Base-by-base conservation (phyloP, 2,888 invertebrate genomes). In the Ethmia dodecea region DNA sequence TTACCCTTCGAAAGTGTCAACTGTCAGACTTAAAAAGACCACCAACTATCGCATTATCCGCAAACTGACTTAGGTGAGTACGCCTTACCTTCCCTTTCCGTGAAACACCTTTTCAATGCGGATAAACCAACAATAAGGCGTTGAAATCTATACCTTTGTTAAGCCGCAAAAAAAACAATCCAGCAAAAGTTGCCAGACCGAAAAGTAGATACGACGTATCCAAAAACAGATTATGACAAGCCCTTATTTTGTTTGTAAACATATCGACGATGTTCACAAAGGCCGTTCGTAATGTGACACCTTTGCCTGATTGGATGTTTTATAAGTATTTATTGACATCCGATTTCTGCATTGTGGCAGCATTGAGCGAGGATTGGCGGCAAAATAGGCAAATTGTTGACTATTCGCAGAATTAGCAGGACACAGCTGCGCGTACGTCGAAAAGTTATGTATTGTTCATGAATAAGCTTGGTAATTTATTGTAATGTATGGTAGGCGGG, bases 161-260 rank as follows among this genome's bases (percentile, higher is more conserved):
- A 61, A 62, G 60, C 65, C 58, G 58, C 48, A 75, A 73, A 69
- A 73, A 69, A 70, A 61, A 65, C 64, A 63, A 57, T 51, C 55
- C 45, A 55, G 61, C 54, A 64, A 75, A 76, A 78, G 70, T 80
- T 75, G 71, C 72, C 64, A 72, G 70, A 75, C 66, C 75, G 70
- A 76, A 77, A 78, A 77, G 72, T 76, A 75, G 74, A 71, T 67
- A 68, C 67, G 75, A 67, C 67, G 69, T 62, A 70, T 78, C 64
- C 65, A 65, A 83, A 84, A 81, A 81, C 72, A 83, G 86, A 84
- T 83, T 83, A 84, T 78, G 76, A 80, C 84, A 79, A 77, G 75
- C 79, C 77, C 74, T 65, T 86, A 79, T 86, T 86, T 69, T 86
- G 86, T 84, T 84, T 83, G 84, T 84, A 86, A 84, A 86, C 86